Percentiles rank a stretch among this genome's conserved stretches.
phyloP scores from a whole-genome alignment of 2,113 vertebrate genomes.

The Platichthys flesus region DNA sequence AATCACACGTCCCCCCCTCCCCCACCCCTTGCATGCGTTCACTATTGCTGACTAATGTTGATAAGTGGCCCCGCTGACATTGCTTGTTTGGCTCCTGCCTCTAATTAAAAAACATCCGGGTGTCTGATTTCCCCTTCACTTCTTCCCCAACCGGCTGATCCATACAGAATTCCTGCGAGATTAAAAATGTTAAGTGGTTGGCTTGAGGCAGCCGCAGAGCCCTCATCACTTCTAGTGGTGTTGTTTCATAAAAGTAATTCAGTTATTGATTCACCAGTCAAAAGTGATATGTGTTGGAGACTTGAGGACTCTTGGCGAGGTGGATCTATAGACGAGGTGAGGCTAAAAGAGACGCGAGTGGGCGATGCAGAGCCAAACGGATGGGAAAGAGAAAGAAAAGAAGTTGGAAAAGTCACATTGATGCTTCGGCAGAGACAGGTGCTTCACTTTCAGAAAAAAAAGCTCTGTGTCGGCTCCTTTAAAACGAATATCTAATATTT shows the following conservation, averaged over 20 bases:
- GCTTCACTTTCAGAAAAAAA: conserved; percentile 16
- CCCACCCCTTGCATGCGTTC: not conserved
- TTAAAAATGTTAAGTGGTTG: conserved; percentile 75
- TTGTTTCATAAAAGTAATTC: conserved; percentile 75
- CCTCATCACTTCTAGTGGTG: conserved; percentile 70
- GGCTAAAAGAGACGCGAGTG: conserved; percentile 38
- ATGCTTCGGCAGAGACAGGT: not conserved
- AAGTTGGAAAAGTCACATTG: conserved; percentile 27
- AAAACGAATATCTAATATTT: conserved; percentile 25
- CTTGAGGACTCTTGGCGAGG: conserved; percentile 53
- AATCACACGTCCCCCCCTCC: not conserved
- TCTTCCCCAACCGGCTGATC: conserved; percentile 57
- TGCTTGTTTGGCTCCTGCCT: conserved; percentile 57
- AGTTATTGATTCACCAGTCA: conserved; percentile 74
- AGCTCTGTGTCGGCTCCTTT: conserved; percentile 2
- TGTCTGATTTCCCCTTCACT: conserved; percentile 48
- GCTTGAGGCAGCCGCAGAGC: conserved; percentile 45
- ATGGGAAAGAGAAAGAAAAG: conserved; percentile 2
- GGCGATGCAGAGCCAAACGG: conserved; percentile 15
- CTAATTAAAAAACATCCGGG: conserved; percentile 68
- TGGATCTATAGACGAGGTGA: conserved; percentile 54
- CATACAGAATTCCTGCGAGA: conserved; percentile 58
- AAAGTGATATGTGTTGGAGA: conserved; percentile 66
- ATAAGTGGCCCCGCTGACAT: conserved; percentile 56
- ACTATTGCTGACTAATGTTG: conserved; percentile 61